Base-by-base conservation (phyloP, 2,797 vertebrate species). In the Coregonus suidteri region DNA sequence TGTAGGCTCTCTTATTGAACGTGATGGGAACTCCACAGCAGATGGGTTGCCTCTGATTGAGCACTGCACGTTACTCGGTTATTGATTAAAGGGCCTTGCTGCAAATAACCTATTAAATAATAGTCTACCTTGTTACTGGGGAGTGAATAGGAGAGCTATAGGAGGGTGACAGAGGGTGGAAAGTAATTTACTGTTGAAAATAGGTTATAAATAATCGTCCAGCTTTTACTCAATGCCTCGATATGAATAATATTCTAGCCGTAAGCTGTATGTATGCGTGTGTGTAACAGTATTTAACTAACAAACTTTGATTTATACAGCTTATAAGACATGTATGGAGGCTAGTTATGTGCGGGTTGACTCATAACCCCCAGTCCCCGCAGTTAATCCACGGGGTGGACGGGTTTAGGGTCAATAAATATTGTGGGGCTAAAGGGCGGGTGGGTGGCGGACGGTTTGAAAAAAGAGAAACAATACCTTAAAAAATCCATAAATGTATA, bases 51-150 rank as follows among this genome's bases (percentile, higher is more conserved):
- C 30, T 68, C 71, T 78, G 56, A 56, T 66, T 34, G 59, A 75
- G 56, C 30, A 18, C 70, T 3, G 30, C 30, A 56, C 62, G 34
- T 62, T 74, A 74, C 73, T 30, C 52, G 34, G 76, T 52, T 82
- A 82, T 82, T 81, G 81, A 88, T 87, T 79, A 34, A 67, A 62
- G 70, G 41, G n/a, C 47, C 47, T 6, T n/a, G 71, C 79, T 75
- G 70, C 64, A 77, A 88, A 84, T 75, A 6, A 73, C 77, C 75
- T 66, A 83, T 85, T 79, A 86, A 79, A 80, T 82, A 73, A 75
- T 83, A 3, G 62, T 81, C 82, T 65, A 34, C 20, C 77, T 77
- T 76, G 75, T 56, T 70, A 30, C 72, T 79, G 71, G 15, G 11
- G 76, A 79, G 64, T 53, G 64, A 88, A 81, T 73, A 31, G 67